phyloP scores from a whole-genome alignment of 2,888 invertebrate species.

The Apamea crenata region DNA sequence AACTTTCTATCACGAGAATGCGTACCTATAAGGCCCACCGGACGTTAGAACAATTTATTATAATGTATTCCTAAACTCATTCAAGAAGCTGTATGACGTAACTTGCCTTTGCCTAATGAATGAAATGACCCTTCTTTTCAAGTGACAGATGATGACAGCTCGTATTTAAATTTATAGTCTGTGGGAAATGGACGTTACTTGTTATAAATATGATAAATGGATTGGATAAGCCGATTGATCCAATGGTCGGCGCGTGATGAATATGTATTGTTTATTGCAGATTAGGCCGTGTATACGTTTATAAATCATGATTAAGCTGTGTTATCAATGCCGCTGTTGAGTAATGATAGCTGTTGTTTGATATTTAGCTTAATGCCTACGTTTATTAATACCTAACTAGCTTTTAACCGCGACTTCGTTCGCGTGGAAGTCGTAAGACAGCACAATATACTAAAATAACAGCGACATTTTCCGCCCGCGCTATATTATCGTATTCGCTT shows the following conservation, averaged over 20 bases:
- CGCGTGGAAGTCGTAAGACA: not conserved
- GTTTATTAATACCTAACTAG: not conserved
- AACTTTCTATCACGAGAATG: slow-evolving; percentile 60
- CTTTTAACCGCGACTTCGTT: not conserved
- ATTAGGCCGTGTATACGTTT: slow-evolving; percentile 20
- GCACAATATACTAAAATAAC: not conserved
- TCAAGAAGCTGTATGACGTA: slow-evolving; percentile 49
- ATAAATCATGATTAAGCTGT: slow-evolving; percentile 41
- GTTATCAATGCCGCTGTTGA: slow-evolving; percentile 24
- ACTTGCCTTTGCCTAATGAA: slow-evolving; percentile 51
- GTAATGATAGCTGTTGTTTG: slow-evolving; percentile 23
- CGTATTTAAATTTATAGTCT: slow-evolving; percentile 29
- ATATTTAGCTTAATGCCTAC: not conserved
- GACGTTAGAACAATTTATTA: slow-evolving; percentile 50
- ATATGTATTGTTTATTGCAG: slow-evolving; percentile 39
- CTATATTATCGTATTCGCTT: not conserved
- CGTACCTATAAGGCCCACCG: slow-evolving; percentile 11
- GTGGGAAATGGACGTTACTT: slow-evolving; percentile 23
- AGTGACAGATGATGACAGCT: slow-evolving; percentile 42
- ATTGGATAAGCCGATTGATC: slow-evolving; percentile 31
- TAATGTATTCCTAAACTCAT: slow-evolving; percentile 59
- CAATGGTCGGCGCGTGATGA: slow-evolving; percentile 6
- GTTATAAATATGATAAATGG: slow-evolving; percentile 28
- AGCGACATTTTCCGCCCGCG: not conserved
- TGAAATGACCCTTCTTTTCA: slow-evolving; percentile 21